phyloP scores from a whole-genome alignment of 2,888 invertebrate species.

The Lymantria dispar region DNA sequence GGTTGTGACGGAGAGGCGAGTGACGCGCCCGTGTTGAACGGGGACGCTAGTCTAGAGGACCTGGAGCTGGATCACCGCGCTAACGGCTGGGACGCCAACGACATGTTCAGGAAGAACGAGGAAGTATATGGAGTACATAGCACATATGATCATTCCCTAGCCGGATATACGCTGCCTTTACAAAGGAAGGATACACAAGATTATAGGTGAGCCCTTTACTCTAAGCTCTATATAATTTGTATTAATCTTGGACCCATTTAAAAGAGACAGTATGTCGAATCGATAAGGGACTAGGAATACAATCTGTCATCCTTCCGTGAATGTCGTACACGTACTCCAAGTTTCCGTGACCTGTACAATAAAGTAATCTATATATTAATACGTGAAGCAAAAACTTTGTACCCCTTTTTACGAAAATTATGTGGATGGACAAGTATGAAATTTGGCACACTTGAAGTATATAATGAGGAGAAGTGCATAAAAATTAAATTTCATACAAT shows the following conservation, averaged over 20 bases:
- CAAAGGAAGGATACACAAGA: slow-evolving; percentile 94
- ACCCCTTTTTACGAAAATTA: too few species aligned
- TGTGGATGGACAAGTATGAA: too few species aligned
- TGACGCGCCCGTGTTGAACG: slow-evolving; percentile 79
- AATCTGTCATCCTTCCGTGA: too few species aligned
- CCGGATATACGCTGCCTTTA: slow-evolving; percentile 95
- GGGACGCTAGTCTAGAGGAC: slow-evolving; percentile 85
- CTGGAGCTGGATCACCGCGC: slow-evolving; percentile 87
- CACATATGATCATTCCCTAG: slow-evolving; percentile 94
- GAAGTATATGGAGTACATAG: slow-evolving; percentile 94
- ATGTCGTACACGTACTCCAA: too few species aligned
- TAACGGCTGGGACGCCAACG: slow-evolving; percentile 98
- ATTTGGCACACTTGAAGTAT: too few species aligned
- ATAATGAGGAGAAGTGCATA: too few species aligned
- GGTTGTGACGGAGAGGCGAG: slow-evolving; percentile 77
- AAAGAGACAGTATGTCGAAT: too few species aligned
- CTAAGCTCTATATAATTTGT: neutral
- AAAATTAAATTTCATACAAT: too few species aligned
- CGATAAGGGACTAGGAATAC: too few species aligned
- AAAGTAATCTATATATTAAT: too few species aligned
- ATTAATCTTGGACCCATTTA: neutral
- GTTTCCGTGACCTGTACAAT: too few species aligned
- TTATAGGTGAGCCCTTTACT: slow-evolving; percentile 81
- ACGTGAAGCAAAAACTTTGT: too few species aligned
- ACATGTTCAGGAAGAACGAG: slow-evolving; percentile 98